These are phyloP conservation scores for Vultur gryphus DNA, from an alignment of 2,797 vertebrate genomes.

Conservation along the genomic window DNA sequence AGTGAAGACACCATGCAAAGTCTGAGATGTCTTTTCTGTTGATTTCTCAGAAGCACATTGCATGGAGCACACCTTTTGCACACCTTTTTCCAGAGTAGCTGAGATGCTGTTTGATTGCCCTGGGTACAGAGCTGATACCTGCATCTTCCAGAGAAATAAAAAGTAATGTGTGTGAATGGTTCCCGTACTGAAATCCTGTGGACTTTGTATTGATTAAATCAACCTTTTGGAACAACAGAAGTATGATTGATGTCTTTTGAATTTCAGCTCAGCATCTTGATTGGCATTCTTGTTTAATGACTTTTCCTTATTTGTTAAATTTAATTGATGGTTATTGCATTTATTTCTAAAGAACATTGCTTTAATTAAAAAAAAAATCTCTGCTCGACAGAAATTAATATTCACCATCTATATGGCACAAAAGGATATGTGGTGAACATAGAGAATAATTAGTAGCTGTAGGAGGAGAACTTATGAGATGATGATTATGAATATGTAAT, in stretches of 20 bases:
- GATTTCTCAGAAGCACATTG: neutral
- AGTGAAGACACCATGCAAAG: neutral
- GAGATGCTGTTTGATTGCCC: neutral
- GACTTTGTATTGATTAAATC: neutral
- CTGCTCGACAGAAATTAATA: conserved; percentile 11
- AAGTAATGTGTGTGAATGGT: neutral
- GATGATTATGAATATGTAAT: conserved; percentile 37
- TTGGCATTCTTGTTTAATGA: conserved; percentile 1
- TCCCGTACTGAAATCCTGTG: neutral
- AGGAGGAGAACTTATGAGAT: conserved; percentile 12
- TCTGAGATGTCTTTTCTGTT: neutral
- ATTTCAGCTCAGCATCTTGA: conserved; percentile 3
- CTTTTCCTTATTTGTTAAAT: conserved; percentile 23
- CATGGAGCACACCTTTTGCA: neutral
- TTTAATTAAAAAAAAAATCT: conserved; percentile 42
- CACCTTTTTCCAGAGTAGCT: neutral
- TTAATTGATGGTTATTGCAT: conserved; percentile 40
- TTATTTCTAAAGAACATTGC: conserved; percentile 17
- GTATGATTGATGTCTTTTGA: neutral
- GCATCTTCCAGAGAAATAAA: neutral
- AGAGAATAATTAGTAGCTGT: conserved; percentile 49
- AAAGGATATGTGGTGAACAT: neutral
- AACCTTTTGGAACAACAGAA: neutral
- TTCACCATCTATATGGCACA: conserved; percentile 32
- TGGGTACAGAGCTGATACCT: neutral